A percentile compares a stretch with the other conserved stretches of the same genome.
These are phyloP conservation scores for Chunga burmeisteri DNA, from an alignment of 2,113 vertebrate genomes.

Conservation along the genomic window DNA sequence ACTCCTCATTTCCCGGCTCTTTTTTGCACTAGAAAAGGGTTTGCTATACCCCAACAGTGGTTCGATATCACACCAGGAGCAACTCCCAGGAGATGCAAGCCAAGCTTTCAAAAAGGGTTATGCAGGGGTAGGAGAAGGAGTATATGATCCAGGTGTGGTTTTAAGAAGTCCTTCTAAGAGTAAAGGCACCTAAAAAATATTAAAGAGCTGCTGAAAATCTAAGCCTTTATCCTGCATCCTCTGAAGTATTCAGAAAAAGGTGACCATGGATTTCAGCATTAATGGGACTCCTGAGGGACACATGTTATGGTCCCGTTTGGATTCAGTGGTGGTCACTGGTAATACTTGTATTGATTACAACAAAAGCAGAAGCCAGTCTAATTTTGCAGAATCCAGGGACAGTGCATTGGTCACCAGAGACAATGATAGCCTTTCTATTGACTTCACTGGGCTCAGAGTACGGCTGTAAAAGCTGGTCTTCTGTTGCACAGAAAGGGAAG, in stretches of 20 bases:
- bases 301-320: rapidly evolving
- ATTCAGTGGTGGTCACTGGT: not conserved
- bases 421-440: conserved; percentile 62
- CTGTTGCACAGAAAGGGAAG: conserved; percentile 60
- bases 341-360: conserved; percentile 33
- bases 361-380: conserved; percentile 48
- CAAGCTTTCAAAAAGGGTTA: not conserved
- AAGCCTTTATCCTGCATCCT: not conserved
- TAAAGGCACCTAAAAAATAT: not conserved
- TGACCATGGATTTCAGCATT: not conserved
- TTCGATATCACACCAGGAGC: not conserved
- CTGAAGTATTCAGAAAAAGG: not conserved
- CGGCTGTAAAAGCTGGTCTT: conserved; percentile 53
- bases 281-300: not conserved
- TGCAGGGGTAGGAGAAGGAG: not conserved
- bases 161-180: not conserved
- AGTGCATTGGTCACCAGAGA: conserved; percentile 30
- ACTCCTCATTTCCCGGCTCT: not conserved
- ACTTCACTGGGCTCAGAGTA: conserved; percentile 8
- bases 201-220: not conserved
- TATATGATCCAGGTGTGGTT: not conserved
- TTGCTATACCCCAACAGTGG: rapidly evolving
- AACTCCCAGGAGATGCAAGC: not conserved
- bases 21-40: not conserved
- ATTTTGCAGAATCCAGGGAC: conserved; percentile 38